phyloP scores from a whole-genome alignment of 2,888 invertebrate species.

The Trachelus stipa region DNA sequence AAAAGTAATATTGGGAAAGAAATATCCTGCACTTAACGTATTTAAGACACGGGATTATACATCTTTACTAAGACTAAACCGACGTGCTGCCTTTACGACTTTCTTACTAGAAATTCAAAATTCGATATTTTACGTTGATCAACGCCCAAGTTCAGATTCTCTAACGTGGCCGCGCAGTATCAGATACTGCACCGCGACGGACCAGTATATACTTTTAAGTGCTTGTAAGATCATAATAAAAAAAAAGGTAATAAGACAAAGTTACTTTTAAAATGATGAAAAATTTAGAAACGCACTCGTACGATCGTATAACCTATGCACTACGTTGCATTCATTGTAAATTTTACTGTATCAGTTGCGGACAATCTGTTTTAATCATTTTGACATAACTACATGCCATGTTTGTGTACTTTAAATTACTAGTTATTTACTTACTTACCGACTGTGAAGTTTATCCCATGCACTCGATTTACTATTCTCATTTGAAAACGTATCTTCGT shows the following conservation, averaged over 20 bases:
- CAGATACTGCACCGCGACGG: neutral
- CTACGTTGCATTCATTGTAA: neutral
- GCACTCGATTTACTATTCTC: neutral
- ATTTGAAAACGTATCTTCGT: neutral
- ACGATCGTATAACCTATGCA: neutral
- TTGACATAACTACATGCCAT: neutral
- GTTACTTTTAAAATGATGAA: neutral
- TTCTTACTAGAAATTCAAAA: slow-evolving; percentile 30
- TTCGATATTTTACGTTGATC: slow-evolving; percentile 34
- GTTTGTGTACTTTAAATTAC: neutral
- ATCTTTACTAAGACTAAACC: slow-evolving; percentile 36
- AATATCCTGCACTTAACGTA: slow-evolving; percentile 30
- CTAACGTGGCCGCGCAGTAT: neutral
- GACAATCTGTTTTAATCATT: neutral
- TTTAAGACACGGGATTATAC: slow-evolving; percentile 28
- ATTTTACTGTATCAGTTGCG: neutral
- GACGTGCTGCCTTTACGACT: slow-evolving; percentile 47
- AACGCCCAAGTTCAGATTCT: slow-evolving; percentile 46
- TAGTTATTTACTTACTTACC: neutral
- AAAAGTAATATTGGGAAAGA: neutral
- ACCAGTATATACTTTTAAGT: neutral
- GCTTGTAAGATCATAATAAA: neutral
- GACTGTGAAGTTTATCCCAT: neutral
- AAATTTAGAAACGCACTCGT: neutral
- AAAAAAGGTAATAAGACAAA: neutral